Conservation (phyloP, 2,113 vertebrate genomes). For the Ciconia stormi region DNA sequence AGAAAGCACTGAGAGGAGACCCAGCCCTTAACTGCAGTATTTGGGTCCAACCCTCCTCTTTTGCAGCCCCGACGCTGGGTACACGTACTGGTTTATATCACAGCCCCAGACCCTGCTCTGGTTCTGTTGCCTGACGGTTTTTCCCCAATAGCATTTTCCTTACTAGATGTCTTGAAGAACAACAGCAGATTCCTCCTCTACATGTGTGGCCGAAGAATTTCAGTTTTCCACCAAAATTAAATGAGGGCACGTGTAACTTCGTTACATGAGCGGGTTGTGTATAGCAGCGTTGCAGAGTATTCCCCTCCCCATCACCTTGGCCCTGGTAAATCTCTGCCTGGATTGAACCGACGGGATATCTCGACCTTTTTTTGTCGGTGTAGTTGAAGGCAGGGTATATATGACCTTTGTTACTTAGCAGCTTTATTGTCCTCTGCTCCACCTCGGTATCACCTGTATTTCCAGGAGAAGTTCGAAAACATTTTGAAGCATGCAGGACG, state of each 20-base stretch:
- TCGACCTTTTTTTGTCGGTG: background rate
- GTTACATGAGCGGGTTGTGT: rapidly evolving
- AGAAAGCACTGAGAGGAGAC: background rate
- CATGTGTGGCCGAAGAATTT: background rate
- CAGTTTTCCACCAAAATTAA: background rate
- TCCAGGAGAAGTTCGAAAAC: background rate
- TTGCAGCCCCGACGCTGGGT: background rate
- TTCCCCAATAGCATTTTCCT: background rate
- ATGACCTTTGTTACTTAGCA: background rate
- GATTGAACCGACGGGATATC: rapidly evolving
- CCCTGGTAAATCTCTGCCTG: background rate
- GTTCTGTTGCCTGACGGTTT: background rate
- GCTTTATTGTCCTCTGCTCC: background rate
- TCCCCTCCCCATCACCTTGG: background rate
- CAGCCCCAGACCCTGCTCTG: background rate
- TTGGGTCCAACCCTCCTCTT: background rate
- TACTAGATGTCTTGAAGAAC: background rate
- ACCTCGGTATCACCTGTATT: background rate
- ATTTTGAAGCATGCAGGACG: background rate
- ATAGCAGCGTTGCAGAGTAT: background rate
- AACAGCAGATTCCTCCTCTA: background rate
- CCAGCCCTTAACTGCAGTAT: background rate
- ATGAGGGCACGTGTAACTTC: rapidly evolving
- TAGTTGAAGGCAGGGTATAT: background rate
- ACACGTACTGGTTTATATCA: background rate